Base-by-base conservation (phyloP, 1,140 invertebrate species). In the Bombus sylvicola region DNA sequence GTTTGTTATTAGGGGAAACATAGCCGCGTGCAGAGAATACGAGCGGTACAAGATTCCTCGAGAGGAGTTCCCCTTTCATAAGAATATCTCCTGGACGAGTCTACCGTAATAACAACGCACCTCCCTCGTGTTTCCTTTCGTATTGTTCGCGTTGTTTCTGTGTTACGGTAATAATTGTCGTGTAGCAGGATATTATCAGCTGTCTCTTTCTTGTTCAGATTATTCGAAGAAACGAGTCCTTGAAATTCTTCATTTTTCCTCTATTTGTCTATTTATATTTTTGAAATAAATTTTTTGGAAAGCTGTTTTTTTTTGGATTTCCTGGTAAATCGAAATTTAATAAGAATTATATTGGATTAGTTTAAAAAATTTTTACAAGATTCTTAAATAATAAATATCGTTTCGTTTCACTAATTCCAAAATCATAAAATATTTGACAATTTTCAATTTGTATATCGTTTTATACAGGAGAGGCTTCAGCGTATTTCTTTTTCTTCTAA, bases 81-180 rank as follows among this genome's bases (percentile, higher is more conserved):
- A 22, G 81, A 82, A 82, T 82, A 82, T 82, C 47, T 75, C 34
- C 81, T 47, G 57, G 57, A 9, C 12, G 59, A 64, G n/a, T 41
- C 71, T 75, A 13, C 34, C n/a, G 18, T 66, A 74, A 37, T 62
- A 64, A 37, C 57, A 43, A 28, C 75, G 37, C 25, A n/a, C 41
- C 28, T 25, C 15, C 15, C n/a, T 18, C 13, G 47, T 37, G 25
- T 37, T 76, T 59, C 34, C 18, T 39, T n/a, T 8, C 64, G 4
- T 62, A 62, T 69, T 69, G 28, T 69, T 69, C 47, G 64, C 41
- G 18, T 66, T 39, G 31, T 25, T 41, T 34, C 59, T 83, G 34
- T 57, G 18, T 82, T 75, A 37, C 41, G 18, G 39, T 66, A 73
- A 73, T 57, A 82, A 75, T 59, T 47, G 57, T 59, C 57, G 62